These are phyloP conservation scores for Lepus europaeus DNA, from an alignment of 2,113 vertebrate genomes.

Conservation along the genomic window DNA sequence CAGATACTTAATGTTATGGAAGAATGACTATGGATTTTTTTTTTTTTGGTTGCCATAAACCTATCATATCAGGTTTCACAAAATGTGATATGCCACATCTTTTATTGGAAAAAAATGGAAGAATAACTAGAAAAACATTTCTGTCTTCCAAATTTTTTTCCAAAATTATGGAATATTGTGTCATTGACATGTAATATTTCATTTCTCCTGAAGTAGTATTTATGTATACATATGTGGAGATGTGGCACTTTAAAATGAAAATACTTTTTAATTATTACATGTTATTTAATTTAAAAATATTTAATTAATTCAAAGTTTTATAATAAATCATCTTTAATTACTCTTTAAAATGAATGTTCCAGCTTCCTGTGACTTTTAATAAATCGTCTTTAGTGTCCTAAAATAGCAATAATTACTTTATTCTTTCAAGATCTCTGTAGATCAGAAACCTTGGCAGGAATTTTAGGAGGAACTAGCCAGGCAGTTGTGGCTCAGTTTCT, in stretches of 20 bases:
- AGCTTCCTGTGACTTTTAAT: not conserved
- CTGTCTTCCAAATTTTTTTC: not conserved
- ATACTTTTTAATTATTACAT: slow-evolving; percentile 1
- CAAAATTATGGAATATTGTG: not conserved
- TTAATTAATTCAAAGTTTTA: not conserved
- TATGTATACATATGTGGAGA: not conserved
- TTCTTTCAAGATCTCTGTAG: not conserved
- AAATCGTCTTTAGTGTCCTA: not conserved
- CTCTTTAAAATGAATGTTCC: not conserved
- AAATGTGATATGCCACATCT: not conserved
- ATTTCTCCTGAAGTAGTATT: not conserved
- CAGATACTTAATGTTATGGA: not conserved
- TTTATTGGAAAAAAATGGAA: not conserved
- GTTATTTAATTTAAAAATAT: not conserved
- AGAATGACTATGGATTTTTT: not conserved
- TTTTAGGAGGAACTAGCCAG: not conserved
- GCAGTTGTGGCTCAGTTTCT: not conserved
- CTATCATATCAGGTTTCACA: too few species aligned
- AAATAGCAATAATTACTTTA: not conserved
- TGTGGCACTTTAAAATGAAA: not conserved
- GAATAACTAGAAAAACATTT: not conserved
- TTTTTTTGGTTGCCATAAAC: not conserved
- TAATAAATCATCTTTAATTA: not conserved
- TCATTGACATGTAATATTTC: not conserved
- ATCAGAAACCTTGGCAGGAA: not conserved